phyloP scores from a whole-genome alignment of 1,140 invertebrate species.

The Wiebesia pumilae region DNA sequence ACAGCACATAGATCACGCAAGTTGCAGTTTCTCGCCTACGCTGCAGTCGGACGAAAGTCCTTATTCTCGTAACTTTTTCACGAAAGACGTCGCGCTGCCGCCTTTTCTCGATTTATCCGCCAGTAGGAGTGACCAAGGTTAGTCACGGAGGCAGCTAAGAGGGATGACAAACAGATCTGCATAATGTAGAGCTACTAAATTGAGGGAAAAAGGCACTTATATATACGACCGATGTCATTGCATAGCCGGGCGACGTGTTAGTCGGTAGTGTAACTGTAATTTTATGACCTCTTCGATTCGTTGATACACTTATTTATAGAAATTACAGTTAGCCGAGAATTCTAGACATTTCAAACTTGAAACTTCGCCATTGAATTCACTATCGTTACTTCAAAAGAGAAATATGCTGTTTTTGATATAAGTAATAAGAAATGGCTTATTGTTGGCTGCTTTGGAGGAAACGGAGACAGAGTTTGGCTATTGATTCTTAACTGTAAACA shows the following conservation, averaged over 20 bases:
- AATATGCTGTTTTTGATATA: no score
- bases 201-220: neutral
- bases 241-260: neutral
- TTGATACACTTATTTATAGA: neutral
- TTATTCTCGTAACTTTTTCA: slow-evolving; percentile 31
- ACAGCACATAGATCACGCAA: slow-evolving; percentile 40
- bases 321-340: neutral
- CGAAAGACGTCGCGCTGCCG: neutral
- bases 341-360: neutral
- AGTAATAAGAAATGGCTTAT: no score
- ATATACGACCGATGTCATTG: neutral
- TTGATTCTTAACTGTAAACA: no score
- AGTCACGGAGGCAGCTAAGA: slow-evolving; percentile 15
- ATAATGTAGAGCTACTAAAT: slow-evolving; percentile 48
- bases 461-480: no score
- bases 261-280: neutral
- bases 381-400: no score
- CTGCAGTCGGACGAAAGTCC: neutral
- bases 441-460: no score
- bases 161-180: slow-evolving; percentile 40
- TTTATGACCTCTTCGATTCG: neutral
- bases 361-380: no score
- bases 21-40: slow-evolving; percentile 19
- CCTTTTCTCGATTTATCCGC: slow-evolving; percentile 49
- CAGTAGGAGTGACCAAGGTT: slow-evolving; percentile 43